A percentile compares a stretch with the other conserved stretches of the same genome.
Evolutionary conservation across 2,888 invertebrate genomes (phyloP).

Genomic region (Hyppa rectilinea): DNA sequence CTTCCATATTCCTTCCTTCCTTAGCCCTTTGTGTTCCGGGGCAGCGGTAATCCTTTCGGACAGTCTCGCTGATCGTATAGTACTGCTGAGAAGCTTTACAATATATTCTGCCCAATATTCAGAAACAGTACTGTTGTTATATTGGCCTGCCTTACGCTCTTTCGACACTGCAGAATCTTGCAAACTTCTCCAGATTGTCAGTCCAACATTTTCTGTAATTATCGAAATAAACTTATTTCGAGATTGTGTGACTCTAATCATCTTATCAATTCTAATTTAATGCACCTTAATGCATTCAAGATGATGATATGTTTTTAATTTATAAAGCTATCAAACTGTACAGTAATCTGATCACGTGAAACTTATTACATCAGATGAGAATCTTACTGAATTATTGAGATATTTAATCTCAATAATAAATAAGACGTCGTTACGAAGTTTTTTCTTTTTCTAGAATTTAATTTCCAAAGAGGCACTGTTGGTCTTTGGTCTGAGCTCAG

Average conservation of each 20-base stretch:
- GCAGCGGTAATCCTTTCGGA: too few relatives aligned
- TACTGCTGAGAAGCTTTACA: too few relatives aligned
- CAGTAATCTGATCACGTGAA: conserved; percentile 33
- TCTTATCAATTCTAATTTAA: conserved; percentile 13
- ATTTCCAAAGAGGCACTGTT: too few relatives aligned
- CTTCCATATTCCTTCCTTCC: too few relatives aligned
- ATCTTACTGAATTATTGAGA: not conserved
- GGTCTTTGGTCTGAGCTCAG: not conserved
- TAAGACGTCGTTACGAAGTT: not conserved
- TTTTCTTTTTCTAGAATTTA: not conserved
- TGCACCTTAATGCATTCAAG: conserved; percentile 26
- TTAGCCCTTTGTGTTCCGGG: too few relatives aligned
- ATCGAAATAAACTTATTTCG: not conserved
- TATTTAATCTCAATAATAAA: not conserved
- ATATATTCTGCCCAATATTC: too few relatives aligned
- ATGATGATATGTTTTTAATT: conserved; percentile 56
- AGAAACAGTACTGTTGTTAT: too few relatives aligned
- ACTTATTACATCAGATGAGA: conserved; percentile 5
- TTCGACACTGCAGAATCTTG: too few relatives aligned
- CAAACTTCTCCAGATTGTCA: too few relatives aligned
- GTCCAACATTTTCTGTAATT: too few relatives aligned
- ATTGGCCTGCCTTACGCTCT: too few relatives aligned
- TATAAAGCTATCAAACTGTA: conserved; percentile 17
- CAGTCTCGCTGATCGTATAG: too few relatives aligned
- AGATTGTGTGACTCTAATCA: conserved; percentile 6